Conservation (phyloP, 30 jellyfish, hydroid and myxozoan species). For the Mastigias papua region DNA sequence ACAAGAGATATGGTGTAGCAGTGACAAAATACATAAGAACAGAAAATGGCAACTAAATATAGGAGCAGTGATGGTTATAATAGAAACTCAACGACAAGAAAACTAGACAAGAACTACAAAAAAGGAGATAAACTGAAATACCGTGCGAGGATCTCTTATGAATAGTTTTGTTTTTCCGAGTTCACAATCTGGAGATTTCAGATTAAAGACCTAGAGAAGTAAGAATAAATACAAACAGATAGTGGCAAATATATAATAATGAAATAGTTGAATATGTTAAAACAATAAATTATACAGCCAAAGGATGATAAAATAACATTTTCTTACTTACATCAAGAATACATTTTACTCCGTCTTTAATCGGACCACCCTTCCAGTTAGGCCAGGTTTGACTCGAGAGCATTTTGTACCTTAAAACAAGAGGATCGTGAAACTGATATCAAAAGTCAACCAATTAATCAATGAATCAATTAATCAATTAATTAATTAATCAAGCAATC, state of each 20-base stretch:
- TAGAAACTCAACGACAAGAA: background rate
- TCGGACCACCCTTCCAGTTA: constrained; percentile 69
- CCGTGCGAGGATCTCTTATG: constrained; percentile 96
- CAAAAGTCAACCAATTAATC: background rate
- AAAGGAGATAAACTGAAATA: background rate
- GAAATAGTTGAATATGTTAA: no score
- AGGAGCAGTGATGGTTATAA: background rate
- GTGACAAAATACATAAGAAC: no score
- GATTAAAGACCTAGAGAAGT: constrained; percentile 67
- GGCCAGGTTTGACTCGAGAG: constrained; percentile 92
- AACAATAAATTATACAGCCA: no score
- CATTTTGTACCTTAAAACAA: constrained; percentile 84
- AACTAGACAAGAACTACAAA: background rate
- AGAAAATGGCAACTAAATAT: background rate
- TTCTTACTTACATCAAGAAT: constrained; percentile 75
- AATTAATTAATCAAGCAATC: background rate
- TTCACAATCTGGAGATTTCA: constrained; percentile 88
- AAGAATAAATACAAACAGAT: no score
- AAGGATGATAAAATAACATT: background rate
- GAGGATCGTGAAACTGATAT: background rate
- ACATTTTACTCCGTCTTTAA: constrained; percentile 79
- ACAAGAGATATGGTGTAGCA: no score
- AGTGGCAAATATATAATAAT: no score
- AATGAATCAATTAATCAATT: background rate
- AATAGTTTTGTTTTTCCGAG: constrained; percentile 93